Conservation (phyloP, 2,888 invertebrate genomes). For the Leptopilina myrica region DNA sequence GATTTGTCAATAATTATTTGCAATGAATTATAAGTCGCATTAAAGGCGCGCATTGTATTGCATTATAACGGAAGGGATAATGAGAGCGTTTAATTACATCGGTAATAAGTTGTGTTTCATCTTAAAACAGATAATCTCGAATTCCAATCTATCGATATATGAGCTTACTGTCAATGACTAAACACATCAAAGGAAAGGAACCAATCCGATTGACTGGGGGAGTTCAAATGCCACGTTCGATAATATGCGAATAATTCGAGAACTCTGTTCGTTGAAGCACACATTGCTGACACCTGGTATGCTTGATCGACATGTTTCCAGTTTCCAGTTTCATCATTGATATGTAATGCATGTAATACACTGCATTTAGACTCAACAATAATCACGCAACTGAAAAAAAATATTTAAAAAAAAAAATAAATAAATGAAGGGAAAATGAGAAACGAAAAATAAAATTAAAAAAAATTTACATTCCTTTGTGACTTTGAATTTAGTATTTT, state of each 20-base stretch:
- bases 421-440: too few relatives aligned
- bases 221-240: constrained; percentile 20
- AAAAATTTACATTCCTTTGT: too few relatives aligned
- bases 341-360: constrained; percentile 16
- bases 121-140: constrained; percentile 9
- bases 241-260: constrained; percentile 20
- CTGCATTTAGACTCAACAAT: neutral
- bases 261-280: constrained; percentile 14
- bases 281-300: constrained; percentile 20
- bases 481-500: too few relatives aligned
- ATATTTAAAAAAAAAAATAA: too few relatives aligned
- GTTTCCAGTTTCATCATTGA: constrained; percentile 15
- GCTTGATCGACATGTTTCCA: constrained; percentile 20
- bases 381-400: neutral
- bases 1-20: neutral
- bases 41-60: neutral
- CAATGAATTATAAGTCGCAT: neutral
- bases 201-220: constrained; percentile 13
- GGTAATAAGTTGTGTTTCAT: constrained; percentile 12
- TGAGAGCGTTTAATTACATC: neutral
- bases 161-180: constrained; percentile 14
- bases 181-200: constrained; percentile 15
- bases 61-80: too few relatives aligned
- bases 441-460: too few relatives aligned
- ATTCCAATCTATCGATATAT: constrained; percentile 1